Percentiles rank a stretch among this genome's conserved stretches.
Conservation (phyloP, 2,888 invertebrate species). For the Slavum lentiscoides region DNA sequence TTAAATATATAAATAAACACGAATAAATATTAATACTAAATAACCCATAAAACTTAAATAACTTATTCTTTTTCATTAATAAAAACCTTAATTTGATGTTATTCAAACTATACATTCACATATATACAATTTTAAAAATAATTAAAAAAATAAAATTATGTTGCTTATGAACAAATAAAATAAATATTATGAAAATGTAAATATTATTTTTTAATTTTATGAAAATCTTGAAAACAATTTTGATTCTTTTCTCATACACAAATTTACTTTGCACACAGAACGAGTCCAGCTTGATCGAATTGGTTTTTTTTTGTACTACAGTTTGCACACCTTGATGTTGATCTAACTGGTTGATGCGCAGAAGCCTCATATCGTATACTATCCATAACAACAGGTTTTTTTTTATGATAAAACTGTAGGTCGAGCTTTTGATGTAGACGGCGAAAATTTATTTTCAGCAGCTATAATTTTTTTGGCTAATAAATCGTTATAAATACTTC, state of each 20-base stretch:
- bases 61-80: no score
- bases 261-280: neutral
- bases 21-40: neutral
- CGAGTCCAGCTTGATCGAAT: neutral
- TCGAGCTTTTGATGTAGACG: neutral
- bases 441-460: neutral
- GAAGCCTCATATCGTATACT: neutral
- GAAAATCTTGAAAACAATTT: neutral
- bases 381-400: neutral
- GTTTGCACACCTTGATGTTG: neutral
- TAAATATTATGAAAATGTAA: no score
- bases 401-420: neutral
- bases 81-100: no score
- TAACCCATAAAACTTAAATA: neutral
- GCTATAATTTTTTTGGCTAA: conserved; percentile 2
- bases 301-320: neutral
- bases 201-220: neutral
- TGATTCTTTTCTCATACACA: neutral
- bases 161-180: neutral
- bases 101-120: no score
- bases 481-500: conserved; percentile 19
- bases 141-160: neutral
- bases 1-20: no score
- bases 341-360: neutral
- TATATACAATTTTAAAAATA: no score